A percentile compares a stretch with the other conserved stretches of the same genome.
These are phyloP conservation scores for Chinchilla lanigera DNA, from an alignment of 2,113 vertebrate species.

Conservation along the genomic window DNA sequence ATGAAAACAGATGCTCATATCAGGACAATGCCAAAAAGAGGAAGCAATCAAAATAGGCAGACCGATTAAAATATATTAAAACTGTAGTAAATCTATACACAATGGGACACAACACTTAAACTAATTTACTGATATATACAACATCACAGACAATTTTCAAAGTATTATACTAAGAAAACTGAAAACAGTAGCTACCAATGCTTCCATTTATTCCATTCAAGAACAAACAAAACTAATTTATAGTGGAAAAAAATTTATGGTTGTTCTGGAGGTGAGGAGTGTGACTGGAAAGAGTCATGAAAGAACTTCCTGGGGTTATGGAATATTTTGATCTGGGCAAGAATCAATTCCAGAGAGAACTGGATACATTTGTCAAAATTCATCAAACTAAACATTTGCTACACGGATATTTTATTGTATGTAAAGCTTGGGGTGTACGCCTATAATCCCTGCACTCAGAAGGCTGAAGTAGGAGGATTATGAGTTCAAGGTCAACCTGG, in stretches of 20 bases:
- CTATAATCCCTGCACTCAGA: not conserved
- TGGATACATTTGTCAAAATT: slow-evolving; percentile 17
- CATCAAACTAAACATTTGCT: slow-evolving; percentile 5
- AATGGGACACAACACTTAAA: slow-evolving; percentile 41
- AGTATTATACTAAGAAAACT: slow-evolving; percentile 11
- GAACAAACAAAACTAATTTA: slow-evolving; percentile 6
- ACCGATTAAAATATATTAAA: slow-evolving; percentile 42
- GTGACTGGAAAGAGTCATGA: not conserved
- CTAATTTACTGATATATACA: not conserved
- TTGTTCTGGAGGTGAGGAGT: not conserved
- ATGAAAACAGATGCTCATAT: not conserved
- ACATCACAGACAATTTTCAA: not conserved
- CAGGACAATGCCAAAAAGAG: not conserved
- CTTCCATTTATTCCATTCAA: slow-evolving; percentile 26
- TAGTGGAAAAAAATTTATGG: not conserved
- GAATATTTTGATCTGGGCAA: not conserved
- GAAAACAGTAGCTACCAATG: slow-evolving; percentile 15
- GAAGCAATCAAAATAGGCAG: not conserved
- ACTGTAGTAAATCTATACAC: not conserved
- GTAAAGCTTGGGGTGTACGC: not conserved
- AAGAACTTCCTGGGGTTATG: not conserved
- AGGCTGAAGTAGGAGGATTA: not conserved
- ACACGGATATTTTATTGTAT: not conserved
- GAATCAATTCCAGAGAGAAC: slow-evolving; percentile 14
- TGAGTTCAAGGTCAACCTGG: not conserved